A percentile compares a stretch with the other conserved stretches of the same genome.
These are phyloP conservation scores for Troilus luridus DNA, from an alignment of 2,888 invertebrate species.

Conservation along the genomic window DNA sequence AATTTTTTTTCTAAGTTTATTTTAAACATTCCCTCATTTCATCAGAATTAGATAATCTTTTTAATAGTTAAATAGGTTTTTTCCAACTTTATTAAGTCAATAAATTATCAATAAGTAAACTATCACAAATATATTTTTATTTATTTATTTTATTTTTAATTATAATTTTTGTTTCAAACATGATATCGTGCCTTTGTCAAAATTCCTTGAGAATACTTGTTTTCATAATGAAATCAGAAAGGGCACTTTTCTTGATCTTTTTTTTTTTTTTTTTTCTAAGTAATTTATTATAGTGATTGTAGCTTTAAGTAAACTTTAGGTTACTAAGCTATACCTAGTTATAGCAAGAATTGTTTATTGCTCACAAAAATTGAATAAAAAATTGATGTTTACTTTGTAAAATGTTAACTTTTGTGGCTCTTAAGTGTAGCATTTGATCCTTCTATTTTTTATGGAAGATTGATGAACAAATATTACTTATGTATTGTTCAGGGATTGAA, in stretches of 20 bases:
- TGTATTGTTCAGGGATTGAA: slow-evolving; percentile 33
- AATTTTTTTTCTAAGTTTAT: slow-evolving; percentile 41
- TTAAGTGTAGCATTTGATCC: slow-evolving; percentile 24
- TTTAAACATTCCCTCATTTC: slow-evolving; percentile 50
- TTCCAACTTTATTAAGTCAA: not conserved
- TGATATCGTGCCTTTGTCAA: slow-evolving; percentile 40
- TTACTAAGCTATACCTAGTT: slow-evolving; percentile 48
- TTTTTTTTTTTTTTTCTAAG: not conserved
- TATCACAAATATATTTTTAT: not conserved
- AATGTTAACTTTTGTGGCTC: slow-evolving; percentile 39
- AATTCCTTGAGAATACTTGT: not conserved
- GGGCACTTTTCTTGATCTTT: slow-evolving; percentile 12
- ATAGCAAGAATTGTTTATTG: slow-evolving; percentile 53
- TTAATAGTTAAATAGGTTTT: not conserved
- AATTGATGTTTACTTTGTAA: slow-evolving; percentile 37
- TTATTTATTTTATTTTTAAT: not conserved
- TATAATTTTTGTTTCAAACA: slow-evolving; percentile 1
- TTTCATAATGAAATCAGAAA: slow-evolving; percentile 9
- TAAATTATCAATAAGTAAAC: not conserved
- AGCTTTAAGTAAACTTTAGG: slow-evolving; percentile 47
- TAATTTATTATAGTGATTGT: slow-evolving; percentile 49
- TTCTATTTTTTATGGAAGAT: slow-evolving; percentile 34
- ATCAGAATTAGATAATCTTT: slow-evolving; percentile 11
- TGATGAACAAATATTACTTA: slow-evolving; percentile 24
- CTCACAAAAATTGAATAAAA: slow-evolving; percentile 44